These are phyloP conservation scores for Drosophila formosana DNA, from an alignment of 2,888 invertebrate species.

Conservation along the genomic window DNA sequence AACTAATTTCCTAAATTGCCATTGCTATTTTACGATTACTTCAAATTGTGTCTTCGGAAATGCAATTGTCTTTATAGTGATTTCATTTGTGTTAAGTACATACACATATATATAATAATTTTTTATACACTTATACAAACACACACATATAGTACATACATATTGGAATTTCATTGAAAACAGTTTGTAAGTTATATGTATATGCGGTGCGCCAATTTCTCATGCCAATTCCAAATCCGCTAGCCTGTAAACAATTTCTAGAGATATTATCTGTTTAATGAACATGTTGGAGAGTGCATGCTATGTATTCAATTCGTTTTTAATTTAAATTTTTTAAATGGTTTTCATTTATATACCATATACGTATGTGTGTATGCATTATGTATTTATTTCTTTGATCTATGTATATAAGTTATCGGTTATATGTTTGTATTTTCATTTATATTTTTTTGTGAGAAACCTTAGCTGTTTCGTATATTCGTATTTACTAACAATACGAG, in stretches of 20 bases:
- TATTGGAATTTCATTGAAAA: constrained; percentile 56
- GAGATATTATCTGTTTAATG: constrained; percentile 63
- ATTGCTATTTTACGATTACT: constrained; percentile 51
- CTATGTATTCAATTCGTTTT: background rate
- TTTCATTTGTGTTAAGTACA: constrained; percentile 26
- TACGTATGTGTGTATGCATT: constrained; percentile 44
- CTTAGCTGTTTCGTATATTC: constrained; percentile 77
- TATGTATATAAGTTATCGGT: constrained; percentile 49
- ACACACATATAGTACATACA: constrained; percentile 57
- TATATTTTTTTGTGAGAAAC: constrained; percentile 66
- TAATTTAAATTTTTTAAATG: background rate
- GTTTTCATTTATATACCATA: constrained; percentile 1
- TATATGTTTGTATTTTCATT: constrained; percentile 29
- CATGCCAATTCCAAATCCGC: constrained; percentile 43
- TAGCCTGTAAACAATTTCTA: constrained; percentile 46
- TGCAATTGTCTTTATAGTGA: constrained; percentile 60
- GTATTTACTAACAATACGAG: constrained; percentile 53
- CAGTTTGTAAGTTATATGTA: constrained; percentile 41
- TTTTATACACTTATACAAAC: constrained; percentile 84
- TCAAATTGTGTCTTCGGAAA: constrained; percentile 46
- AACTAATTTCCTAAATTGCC: constrained; percentile 40
- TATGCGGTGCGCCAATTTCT: constrained; percentile 51
- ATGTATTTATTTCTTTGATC: constrained; percentile 52
- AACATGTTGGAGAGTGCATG: constrained; percentile 38
- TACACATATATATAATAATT: constrained; percentile 11